Evolutionary conservation across 2,113 vertebrate species (phyloP).

Genomic region (Gorsachius goisagi): DNA sequence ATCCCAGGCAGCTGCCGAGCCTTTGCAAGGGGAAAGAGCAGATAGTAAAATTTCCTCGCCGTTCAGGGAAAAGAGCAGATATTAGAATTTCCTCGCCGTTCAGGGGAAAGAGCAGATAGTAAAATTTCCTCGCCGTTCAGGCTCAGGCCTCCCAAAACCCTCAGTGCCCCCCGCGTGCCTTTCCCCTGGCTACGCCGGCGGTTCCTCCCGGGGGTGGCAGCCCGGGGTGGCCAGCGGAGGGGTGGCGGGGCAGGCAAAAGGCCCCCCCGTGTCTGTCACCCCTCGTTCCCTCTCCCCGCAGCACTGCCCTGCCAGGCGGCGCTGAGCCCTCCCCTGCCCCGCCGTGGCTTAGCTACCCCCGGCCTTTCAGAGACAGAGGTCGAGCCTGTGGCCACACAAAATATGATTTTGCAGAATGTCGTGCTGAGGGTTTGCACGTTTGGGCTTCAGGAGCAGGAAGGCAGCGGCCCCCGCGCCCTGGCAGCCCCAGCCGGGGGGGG

Average conservation of each 20-base stretch:
- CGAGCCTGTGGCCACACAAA: not conserved
- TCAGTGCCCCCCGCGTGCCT: not conserved
- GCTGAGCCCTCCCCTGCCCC: not conserved
- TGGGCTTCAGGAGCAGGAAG: not conserved
- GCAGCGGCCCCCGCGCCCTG: rapidly evolving
- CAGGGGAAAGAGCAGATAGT: no score
- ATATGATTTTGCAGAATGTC: not conserved
- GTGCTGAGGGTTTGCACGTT: not conserved
- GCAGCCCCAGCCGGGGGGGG: not conserved
- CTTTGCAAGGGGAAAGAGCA: not conserved
- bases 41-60: no score
- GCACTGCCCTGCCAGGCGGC: not conserved
- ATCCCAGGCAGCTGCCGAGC: not conserved
- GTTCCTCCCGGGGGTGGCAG: not conserved
- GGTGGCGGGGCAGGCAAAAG: not conserved
- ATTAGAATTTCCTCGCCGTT: no score
- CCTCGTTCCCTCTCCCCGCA: not conserved
- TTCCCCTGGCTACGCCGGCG: not conserved
- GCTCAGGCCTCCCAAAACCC: not conserved
- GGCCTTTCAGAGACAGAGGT: not conserved
- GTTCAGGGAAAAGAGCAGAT: no score
- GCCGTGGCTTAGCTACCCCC: not conserved
- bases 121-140: not conserved
- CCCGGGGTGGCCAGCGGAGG: no score
- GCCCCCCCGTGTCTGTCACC: no score